These are phyloP conservation scores for Geococcyx californianus DNA, from an alignment of 2,113 vertebrate species.

Conservation along the genomic window DNA sequence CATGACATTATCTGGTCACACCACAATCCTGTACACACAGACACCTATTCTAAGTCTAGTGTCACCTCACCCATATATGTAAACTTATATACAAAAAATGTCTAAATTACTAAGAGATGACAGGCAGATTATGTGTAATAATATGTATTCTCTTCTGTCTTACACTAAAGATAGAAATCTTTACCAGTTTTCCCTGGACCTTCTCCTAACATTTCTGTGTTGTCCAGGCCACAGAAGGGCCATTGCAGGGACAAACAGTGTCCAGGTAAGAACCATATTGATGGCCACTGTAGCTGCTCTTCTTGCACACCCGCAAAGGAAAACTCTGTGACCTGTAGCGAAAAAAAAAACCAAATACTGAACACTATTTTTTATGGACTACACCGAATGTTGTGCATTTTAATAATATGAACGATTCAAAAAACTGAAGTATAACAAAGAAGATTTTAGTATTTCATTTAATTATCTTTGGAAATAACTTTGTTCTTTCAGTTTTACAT, in stretches of 20 bases:
- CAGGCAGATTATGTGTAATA: not conserved
- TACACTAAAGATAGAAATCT: not conserved
- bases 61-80: not conserved
- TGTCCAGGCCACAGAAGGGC: not conserved
- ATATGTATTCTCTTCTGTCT: not conserved
- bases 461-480: not conserved
- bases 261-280: not conserved
- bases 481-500: not conserved
- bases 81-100: not conserved
- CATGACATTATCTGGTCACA: not conserved
- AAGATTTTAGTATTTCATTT: not conserved
- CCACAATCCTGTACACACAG: not conserved
- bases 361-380: not conserved
- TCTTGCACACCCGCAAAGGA: not conserved
- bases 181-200: not conserved
- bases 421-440: not conserved
- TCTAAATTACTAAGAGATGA: not conserved
- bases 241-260: not conserved
- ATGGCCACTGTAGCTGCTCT: not conserved
- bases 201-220: not conserved
- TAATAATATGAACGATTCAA: not conserved
- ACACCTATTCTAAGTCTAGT: accelerated
- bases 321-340: not conserved
- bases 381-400: not conserved
- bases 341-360: not conserved